Conservation (phyloP, 2,113 vertebrate species). For the Syngnathus floridae region DNA sequence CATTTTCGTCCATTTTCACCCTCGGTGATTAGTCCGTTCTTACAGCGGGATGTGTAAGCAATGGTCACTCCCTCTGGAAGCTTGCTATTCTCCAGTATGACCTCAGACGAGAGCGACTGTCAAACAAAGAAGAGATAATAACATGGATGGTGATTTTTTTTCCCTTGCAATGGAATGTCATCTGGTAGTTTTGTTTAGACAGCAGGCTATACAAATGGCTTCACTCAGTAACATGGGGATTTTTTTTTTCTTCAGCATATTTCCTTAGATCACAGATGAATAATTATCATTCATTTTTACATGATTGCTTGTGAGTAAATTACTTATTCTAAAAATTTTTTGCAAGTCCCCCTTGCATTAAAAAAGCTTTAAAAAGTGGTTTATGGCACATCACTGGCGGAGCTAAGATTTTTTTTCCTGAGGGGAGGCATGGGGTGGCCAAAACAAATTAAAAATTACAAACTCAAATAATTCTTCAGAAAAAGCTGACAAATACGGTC, state of each 20-base stretch:
- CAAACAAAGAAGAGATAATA: constrained; percentile 35
- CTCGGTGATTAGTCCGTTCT: constrained; percentile 83
- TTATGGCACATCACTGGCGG: not conserved
- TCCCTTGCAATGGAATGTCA: constrained; percentile 24
- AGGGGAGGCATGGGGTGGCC: too few species aligned
- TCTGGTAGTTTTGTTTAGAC: constrained; percentile 40
- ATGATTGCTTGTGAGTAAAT: not conserved
- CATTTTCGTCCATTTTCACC: constrained; percentile 92
- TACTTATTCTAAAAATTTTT: not conserved
- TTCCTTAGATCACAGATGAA: not conserved
- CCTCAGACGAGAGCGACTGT: constrained; percentile 94
- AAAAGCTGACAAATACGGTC: too few species aligned
- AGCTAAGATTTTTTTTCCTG: too few species aligned
- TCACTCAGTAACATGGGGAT: not conserved
- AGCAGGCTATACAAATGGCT: constrained; percentile 21
- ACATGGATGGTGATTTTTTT: constrained; percentile 2
- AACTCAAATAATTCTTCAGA: too few species aligned
- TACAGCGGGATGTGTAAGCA: constrained; percentile 89
- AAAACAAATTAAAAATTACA: too few species aligned
- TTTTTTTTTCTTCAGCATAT: not conserved
- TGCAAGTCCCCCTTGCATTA: not conserved
- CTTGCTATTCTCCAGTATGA: constrained; percentile 95
- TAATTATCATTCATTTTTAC: not conserved
- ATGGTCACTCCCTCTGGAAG: constrained; percentile 90
- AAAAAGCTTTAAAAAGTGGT: not conserved